These are phyloP conservation scores for Agrypnus murinus DNA, from an alignment of 2,888 invertebrate genomes.

Conservation along the genomic window DNA sequence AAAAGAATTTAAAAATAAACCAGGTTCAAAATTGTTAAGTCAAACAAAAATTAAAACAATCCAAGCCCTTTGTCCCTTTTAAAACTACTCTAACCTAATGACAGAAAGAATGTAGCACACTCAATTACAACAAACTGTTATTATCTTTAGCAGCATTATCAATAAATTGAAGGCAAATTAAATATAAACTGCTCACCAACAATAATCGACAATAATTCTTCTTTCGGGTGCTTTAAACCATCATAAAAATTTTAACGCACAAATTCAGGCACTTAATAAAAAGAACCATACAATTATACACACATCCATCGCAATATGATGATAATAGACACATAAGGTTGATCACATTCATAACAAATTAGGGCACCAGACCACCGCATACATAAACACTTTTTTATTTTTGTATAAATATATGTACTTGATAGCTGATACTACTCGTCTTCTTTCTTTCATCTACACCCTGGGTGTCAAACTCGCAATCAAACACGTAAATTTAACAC, in stretches of 20 bases:
- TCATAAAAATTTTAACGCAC: slow-evolving; percentile 34
- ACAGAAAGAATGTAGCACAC: neutral
- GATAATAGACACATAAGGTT: slow-evolving; percentile 4
- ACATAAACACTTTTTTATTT: slow-evolving; percentile 35
- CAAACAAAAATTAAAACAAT: no score
- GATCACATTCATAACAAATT: slow-evolving; percentile 22
- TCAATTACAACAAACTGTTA: neutral
- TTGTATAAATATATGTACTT: slow-evolving; percentile 23
- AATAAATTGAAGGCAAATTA: slow-evolving; percentile 36
- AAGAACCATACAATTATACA: slow-evolving; percentile 14
- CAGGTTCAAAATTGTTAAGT: no score
- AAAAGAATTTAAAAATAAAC: no score
- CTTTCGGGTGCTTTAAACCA: slow-evolving; percentile 26
- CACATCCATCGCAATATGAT: slow-evolving; percentile 1
- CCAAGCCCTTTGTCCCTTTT: no score
- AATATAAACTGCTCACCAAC: slow-evolving; percentile 37
- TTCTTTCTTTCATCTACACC: slow-evolving; percentile 38
- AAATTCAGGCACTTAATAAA: slow-evolving; percentile 37
- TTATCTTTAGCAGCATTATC: neutral
- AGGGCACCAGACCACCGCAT: slow-evolving; percentile 28
- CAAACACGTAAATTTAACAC: slow-evolving; percentile 14
- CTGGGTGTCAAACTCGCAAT: slow-evolving; percentile 42
- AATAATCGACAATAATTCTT: slow-evolving; percentile 24
- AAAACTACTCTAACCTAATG: slow-evolving; percentile 14
- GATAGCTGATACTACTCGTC: slow-evolving; percentile 6